These are phyloP conservation scores for Parambassis ranga DNA, from an alignment of 2,797 vertebrate genomes.

Conservation along the genomic window DNA sequence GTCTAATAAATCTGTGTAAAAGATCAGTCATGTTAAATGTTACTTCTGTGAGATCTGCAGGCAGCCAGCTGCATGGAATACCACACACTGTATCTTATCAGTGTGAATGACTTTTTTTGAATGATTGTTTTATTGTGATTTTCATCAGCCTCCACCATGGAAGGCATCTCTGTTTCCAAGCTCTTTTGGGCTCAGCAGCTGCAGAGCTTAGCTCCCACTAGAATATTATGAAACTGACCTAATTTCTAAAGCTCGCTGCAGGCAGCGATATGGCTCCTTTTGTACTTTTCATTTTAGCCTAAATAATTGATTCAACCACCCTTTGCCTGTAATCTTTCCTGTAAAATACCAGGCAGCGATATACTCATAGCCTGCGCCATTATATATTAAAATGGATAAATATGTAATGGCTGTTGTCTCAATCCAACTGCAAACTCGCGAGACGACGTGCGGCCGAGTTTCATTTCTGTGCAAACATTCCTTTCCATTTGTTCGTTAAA, in stretches of 20 bases:
- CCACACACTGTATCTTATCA: no score
- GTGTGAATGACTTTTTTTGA: no score
- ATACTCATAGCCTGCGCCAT: slow-evolving; percentile 42
- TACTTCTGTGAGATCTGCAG: no score
- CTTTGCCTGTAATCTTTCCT: slow-evolving; percentile 63
- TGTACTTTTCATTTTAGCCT: slow-evolving; percentile 76
- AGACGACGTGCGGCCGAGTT: slow-evolving; percentile 47
- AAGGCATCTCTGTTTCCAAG: slow-evolving; percentile 34
- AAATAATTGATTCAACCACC: slow-evolving; percentile 77
- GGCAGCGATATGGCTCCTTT: slow-evolving; percentile 71
- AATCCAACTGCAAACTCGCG: slow-evolving; percentile 51
- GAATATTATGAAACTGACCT: slow-evolving; percentile 79
- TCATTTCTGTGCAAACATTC: neutral
- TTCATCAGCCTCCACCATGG: slow-evolving; percentile 24
- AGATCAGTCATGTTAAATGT: no score
- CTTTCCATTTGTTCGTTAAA: slow-evolving; percentile 7
- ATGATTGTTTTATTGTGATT: no score
- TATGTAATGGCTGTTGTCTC: slow-evolving; percentile 66
- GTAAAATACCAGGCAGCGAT: slow-evolving; percentile 48
- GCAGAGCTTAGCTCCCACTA: slow-evolving; percentile 62
- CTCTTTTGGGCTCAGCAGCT: slow-evolving; percentile 54
- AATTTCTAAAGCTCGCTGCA: slow-evolving; percentile 69
- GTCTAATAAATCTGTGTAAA: no score
- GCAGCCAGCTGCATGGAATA: neutral
- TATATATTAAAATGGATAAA: slow-evolving; percentile 74